Evolutionary conservation across 2,888 invertebrate genomes (phyloP).

Genomic region (Lathronympha strigana): DNA sequence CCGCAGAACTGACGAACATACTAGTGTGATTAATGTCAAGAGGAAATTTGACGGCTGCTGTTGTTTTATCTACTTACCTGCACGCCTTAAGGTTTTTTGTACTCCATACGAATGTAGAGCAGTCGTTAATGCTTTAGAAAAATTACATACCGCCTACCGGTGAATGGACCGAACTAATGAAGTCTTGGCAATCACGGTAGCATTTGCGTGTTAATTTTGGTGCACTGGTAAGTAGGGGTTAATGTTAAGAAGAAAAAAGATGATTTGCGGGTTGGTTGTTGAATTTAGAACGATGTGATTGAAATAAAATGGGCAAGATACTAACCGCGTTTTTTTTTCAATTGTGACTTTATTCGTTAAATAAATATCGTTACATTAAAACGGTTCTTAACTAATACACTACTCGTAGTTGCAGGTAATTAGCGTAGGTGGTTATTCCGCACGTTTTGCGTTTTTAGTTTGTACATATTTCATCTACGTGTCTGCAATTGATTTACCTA

Average conservation of each 20-base stretch:
- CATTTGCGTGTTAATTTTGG: conserved; percentile 40
- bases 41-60: conserved; percentile 83
- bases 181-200: conserved; percentile 40
- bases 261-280: conserved; percentile 30
- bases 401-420: no score
- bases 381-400: no score
- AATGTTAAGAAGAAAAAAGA: conserved; percentile 26
- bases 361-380: no score
- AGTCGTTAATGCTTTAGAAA: conserved; percentile 69
- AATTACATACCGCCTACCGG: conserved; percentile 42
- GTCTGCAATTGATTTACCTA: no score
- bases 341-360: no score
- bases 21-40: conserved; percentile 81
- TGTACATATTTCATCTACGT: no score
- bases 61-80: conserved; percentile 83
- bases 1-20: conserved; percentile 71
- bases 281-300: conserved; percentile 18
- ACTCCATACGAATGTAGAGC: conserved; percentile 70
- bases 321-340: background rate
- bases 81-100: conserved; percentile 78
- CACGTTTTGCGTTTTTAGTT: no score
- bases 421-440: no score
- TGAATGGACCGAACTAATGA: conserved; percentile 41
- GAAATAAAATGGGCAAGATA: conserved; percentile 13
- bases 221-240: conserved; percentile 38